Conservation (phyloP, 2,113 vertebrate genomes). For the Meles meles region DNA sequence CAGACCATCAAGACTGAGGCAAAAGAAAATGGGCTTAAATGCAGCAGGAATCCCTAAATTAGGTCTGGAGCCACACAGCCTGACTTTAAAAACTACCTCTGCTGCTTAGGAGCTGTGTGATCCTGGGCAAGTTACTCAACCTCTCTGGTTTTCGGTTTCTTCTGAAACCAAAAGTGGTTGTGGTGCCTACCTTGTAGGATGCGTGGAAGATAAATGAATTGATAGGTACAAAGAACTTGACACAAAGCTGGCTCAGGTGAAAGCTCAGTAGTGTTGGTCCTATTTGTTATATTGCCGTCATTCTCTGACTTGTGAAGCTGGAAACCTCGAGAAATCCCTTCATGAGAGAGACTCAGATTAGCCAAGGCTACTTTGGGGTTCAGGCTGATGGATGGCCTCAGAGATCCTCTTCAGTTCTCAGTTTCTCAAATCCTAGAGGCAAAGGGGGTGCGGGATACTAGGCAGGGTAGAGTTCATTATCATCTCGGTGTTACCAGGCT, state of each 20-base stretch:
- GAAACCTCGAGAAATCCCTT: neutral
- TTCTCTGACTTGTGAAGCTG: neutral
- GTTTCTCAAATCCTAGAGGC: neutral
- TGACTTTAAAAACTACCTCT: neutral
- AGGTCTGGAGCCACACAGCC: neutral
- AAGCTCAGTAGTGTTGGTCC: neutral
- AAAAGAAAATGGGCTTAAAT: neutral
- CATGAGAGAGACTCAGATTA: neutral
- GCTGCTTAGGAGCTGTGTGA: neutral
- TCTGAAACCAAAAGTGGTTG: too few species aligned
- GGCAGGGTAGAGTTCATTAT: neutral
- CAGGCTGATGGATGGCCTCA: neutral
- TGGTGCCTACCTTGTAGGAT: neutral
- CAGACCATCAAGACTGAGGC: neutral
- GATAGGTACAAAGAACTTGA: neutral
- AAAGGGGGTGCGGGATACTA: neutral
- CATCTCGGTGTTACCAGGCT: neutral
- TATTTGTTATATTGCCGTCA: neutral
- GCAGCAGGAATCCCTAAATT: neutral
- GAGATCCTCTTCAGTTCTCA: neutral
- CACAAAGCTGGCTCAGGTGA: neutral
- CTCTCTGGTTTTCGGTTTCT: neutral
- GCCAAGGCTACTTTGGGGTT: neutral
- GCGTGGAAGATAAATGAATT: neutral
- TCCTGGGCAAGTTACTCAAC: neutral